phyloP scores from a whole-genome alignment of 2,797 vertebrate species.

The Hirundo rustica region DNA sequence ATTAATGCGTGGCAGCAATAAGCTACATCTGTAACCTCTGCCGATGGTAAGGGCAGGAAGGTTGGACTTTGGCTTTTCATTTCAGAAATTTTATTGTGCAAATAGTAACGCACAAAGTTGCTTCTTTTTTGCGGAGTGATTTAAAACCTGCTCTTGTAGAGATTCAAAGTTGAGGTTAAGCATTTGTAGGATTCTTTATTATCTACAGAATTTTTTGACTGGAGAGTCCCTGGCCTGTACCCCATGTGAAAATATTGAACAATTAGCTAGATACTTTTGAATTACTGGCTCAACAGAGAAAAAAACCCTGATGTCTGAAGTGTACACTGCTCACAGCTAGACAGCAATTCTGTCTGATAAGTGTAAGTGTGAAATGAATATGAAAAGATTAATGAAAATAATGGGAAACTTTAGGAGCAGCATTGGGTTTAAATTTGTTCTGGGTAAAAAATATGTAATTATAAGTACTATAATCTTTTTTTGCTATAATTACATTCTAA shows the following conservation, averaged over 20 bases:
- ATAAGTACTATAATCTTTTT: neutral
- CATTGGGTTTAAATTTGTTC: neutral
- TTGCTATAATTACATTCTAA: neutral
- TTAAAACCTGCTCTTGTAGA: neutral
- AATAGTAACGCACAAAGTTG: neutral
- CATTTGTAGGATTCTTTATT: neutral
- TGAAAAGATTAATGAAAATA: conserved; percentile 13
- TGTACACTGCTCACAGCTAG: neutral
- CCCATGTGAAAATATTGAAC: neutral
- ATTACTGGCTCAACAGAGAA: neutral
- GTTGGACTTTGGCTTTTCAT: neutral
- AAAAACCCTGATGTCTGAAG: neutral
- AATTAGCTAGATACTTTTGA: neutral
- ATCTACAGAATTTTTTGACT: neutral
- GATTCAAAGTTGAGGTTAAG: neutral
- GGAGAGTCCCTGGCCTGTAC: neutral
- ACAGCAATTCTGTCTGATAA: neutral
- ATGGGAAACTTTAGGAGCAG: neutral
- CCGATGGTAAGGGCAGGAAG: rapidly evolving
- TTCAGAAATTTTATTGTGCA: neutral
- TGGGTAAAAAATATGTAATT: neutral
- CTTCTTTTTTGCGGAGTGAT: neutral
- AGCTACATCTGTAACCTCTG: neutral
- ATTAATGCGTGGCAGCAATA: neutral
- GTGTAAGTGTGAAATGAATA: conserved; percentile 10